phyloP scores from a whole-genome alignment of 1,140 invertebrate species.

The Solenopsis fugax region DNA sequence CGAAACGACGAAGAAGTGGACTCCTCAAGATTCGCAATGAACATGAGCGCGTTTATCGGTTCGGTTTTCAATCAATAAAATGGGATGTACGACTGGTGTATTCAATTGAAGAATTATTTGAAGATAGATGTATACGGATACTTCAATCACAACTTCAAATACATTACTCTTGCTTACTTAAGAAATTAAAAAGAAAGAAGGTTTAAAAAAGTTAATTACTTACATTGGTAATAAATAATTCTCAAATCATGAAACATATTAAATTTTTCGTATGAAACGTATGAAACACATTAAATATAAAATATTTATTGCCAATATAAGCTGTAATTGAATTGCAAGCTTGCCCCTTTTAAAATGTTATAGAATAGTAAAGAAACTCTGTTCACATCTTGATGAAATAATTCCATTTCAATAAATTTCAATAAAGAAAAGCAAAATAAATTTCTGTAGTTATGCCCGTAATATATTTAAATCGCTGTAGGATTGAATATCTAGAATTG shows the following conservation, averaged over 20 bases:
- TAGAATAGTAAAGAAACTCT: background rate
- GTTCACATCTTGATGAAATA: background rate
- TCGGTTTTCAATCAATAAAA: background rate
- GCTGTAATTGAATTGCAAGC: background rate
- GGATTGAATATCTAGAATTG: conserved; percentile 42
- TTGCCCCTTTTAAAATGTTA: background rate
- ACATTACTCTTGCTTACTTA: background rate
- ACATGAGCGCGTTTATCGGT: conserved; percentile 31
- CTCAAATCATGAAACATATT: background rate
- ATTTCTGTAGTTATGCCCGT: background rate
- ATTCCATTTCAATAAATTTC: background rate
- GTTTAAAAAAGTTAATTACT: background rate
- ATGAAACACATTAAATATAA: background rate
- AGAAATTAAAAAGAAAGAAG: background rate
- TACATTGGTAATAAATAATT: background rate
- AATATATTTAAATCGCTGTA: conserved; percentile 25
- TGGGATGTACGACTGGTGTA: background rate
- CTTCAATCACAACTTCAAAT: background rate
- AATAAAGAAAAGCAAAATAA: background rate
- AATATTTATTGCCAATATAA: background rate
- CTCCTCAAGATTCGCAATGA: conserved; percentile 8
- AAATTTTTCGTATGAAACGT: too few relatives aligned
- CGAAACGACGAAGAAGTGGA: conserved; percentile 46
- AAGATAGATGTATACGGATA: background rate
- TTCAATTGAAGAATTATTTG: conserved; percentile 26